phyloP scores from a whole-genome alignment of 2,888 invertebrate genomes.

The Lithophane socia region DNA sequence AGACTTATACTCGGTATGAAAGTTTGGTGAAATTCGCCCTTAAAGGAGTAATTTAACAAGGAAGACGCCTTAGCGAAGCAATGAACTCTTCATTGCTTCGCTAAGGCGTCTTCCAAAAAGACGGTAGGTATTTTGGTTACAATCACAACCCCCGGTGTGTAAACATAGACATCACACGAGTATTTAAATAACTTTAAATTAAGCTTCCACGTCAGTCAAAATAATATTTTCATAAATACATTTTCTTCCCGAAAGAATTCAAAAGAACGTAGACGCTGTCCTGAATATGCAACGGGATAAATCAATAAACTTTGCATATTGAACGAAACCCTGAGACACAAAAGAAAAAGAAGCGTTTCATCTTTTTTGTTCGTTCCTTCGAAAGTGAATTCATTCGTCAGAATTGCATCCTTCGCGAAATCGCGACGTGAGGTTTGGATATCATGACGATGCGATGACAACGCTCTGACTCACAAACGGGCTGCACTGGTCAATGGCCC shows the following conservation, averaged over 20 bases:
- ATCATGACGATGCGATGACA: conserved; percentile 12
- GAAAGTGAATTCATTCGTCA: conserved; percentile 58
- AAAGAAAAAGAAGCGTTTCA: conserved; percentile 40
- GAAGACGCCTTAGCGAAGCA: no score
- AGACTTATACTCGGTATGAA: no score
- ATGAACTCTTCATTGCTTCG: not conserved
- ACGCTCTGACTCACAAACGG: conserved; percentile 59
- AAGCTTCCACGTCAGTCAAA: conserved; percentile 17
- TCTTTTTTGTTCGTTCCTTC: conserved; percentile 50
- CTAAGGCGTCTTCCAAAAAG: not conserved
- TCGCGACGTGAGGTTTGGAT: conserved; percentile 13
- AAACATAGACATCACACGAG: not conserved
- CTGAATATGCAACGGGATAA: conserved; percentile 63
- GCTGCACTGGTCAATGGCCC: conserved; percentile 69
- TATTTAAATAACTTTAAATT: conserved; percentile 10
- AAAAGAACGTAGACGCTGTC: conserved; percentile 57
- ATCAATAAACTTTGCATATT: conserved; percentile 67
- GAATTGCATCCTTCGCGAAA: conserved; percentile 18
- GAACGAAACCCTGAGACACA: conserved; percentile 57
- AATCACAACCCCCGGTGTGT: not conserved
- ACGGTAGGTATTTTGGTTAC: not conserved
- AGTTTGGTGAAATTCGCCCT: no score
- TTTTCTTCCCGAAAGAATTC: conserved; percentile 54
- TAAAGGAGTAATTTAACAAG: not conserved
- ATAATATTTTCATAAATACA: conserved; percentile 55